A percentile compares a stretch with the other conserved stretches of the same genome.
phyloP scores from a whole-genome alignment of 1,140 invertebrate genomes.

The Drosophila suzukii region DNA sequence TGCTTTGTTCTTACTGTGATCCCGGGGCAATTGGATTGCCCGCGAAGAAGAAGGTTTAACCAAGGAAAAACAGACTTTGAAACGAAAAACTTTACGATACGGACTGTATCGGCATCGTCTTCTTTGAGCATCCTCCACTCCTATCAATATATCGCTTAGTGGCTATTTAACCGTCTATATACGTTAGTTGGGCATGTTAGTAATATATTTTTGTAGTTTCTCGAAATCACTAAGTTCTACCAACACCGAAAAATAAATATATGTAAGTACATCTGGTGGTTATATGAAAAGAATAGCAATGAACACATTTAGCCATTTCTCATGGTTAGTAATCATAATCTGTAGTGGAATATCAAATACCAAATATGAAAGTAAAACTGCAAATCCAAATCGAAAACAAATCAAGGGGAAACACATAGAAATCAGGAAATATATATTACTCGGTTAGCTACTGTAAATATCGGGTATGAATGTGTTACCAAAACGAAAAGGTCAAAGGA shows the following conservation, averaged over 20 bases:
- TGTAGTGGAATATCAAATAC: conserved; percentile 21
- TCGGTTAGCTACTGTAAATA: conserved; percentile 36
- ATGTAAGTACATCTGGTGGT: conserved; percentile 68
- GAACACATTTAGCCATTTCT: conserved; percentile 76
- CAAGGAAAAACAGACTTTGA: conserved; percentile 48
- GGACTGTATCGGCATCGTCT: conserved; percentile 14
- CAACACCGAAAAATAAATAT: conserved; percentile 78
- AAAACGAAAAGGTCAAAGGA: conserved; percentile 32
- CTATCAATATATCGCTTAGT: conserved; percentile 29
- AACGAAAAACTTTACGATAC: conserved; percentile 16
- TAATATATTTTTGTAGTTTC: conserved; percentile 38
- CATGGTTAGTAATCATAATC: conserved; percentile 49
- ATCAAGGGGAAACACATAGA: conserved; percentile 51
- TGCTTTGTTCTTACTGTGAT: conserved; percentile 84
- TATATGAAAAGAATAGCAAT: conserved; percentile 79
- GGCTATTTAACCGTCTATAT: conserved; percentile 35
- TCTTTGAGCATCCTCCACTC: conserved; percentile 52
- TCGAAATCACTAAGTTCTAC: conserved; percentile 74
- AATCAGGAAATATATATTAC: conserved; percentile 45
- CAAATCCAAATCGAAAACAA: conserved; percentile 42
- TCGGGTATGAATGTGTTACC: conserved; percentile 33
- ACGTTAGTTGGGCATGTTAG: conserved; percentile 47
- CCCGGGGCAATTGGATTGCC: conserved; percentile 70
- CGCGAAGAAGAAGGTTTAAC: conserved; percentile 49
- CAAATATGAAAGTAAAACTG: conserved; percentile 32